Evolutionary conservation across 2,888 invertebrate genomes (phyloP), one percentile per base, ranked within the genome.

Genomic region (Tanytarsus gracilentus): DNA sequence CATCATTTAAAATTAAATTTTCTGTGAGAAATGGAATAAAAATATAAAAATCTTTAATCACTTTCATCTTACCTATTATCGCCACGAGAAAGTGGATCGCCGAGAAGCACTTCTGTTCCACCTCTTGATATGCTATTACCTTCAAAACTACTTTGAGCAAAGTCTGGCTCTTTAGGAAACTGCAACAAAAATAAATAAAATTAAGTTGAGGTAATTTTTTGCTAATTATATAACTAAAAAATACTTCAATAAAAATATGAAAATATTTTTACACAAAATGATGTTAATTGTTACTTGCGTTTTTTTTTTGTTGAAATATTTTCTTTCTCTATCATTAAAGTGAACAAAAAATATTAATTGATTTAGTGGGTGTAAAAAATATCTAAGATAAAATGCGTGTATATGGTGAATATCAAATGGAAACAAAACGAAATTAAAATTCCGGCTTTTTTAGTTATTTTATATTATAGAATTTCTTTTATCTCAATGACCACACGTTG

Each of bases 21-120:
- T 50, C 11, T 27, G 25, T 26, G 16, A 11, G 27, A 23, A 18
- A 18, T 18, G 14, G 9, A 25, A 11, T 27, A n/a, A 50, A 25
- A 25, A 26, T 8, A 44, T 5, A 16, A 44, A 3, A 29, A 29
- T 7, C 9, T 7, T 7, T 7, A 29, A 29, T 29, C 29, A 9
- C 5, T 29, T 7, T 29, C 14, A 44, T 61, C n/a, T n/a, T 51
- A 74, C 74, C 73, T 68, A 40, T 68, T 65, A 62, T 74, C 74
- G 61, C 69, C 71, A 61, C 73, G 68, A 64, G 72, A 63, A 64
- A 67, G 67, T 67, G 72, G 73, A 68, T 74, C 74, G 52, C 74
- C 74, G 63, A 74, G 65, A 66, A 74, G 68, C 65, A 74, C 67
- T 67, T 74, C 74, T 64, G 73, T 74, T 66, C 74, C 71, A 65